Evolutionary conservation across 2,113 vertebrate genomes (phyloP).

Genomic region (Empidonax traillii): DNA sequence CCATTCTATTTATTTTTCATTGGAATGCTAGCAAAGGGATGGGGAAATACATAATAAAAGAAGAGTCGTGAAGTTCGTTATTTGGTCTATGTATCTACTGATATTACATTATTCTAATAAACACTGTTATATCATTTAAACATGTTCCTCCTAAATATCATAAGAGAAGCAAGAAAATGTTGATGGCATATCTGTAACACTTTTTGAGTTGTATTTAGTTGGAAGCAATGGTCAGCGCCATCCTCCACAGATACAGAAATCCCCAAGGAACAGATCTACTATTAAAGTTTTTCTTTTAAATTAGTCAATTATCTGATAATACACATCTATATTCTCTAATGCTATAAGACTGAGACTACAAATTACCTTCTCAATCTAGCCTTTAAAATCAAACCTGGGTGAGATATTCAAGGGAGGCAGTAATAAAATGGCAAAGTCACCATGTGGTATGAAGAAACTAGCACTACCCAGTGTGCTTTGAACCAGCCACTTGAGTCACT

Average conservation of each 20-base stretch:
- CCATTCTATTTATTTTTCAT: not conserved
- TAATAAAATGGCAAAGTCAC: not conserved
- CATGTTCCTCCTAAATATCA: not conserved
- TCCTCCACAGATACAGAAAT: not conserved
- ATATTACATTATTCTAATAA: not conserved
- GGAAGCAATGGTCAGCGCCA: not conserved
- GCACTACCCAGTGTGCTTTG: not conserved
- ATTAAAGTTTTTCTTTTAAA: not conserved
- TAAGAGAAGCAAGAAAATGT: not conserved
- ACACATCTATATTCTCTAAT: not conserved
- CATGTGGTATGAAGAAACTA: not conserved
- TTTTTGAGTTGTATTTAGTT: not conserved
- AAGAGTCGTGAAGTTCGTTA: not conserved
- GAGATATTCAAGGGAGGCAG: not conserved
- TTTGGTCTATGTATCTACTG: not conserved
- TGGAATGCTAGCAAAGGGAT: not conserved
- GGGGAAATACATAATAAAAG: not conserved
- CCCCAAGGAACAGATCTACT: not conserved
- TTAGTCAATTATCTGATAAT: not conserved
- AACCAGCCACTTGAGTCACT: not conserved
- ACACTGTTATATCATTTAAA: not conserved
- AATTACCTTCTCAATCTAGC: not conserved
- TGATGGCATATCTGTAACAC: not conserved
- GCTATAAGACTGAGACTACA: not conserved
- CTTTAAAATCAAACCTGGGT: not conserved